phyloP scores from a whole-genome alignment of 2,113 vertebrate genomes.

The Ranitomeya variabilis region DNA sequence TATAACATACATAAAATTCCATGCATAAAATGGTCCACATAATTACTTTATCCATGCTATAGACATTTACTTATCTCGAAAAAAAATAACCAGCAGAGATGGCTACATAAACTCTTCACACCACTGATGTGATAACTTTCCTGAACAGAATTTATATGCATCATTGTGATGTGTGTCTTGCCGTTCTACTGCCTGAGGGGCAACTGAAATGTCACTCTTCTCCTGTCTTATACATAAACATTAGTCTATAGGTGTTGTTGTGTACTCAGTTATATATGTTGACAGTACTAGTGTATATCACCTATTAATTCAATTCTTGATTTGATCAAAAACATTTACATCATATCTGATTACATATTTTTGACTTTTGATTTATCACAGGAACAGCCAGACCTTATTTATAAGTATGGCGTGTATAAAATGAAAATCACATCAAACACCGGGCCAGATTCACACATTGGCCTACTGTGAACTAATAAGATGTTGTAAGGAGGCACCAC shows the following conservation, averaged over 20 bases:
- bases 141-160: not conserved
- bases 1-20: not conserved
- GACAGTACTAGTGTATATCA: not conserved
- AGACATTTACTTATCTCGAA: not conserved
- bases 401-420: not conserved
- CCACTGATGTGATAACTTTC: not conserved
- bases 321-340: not conserved
- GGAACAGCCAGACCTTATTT: not conserved
- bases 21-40: not conserved
- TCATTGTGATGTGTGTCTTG: slow-evolving; percentile 8
- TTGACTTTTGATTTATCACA: not conserved
- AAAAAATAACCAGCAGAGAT: not conserved
- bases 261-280: not conserved
- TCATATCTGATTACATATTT: not conserved
- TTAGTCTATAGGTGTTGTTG: not conserved
- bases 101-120: not conserved
- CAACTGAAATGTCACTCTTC: slow-evolving; percentile 9
- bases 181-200: slow-evolving; percentile 3
- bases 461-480: not conserved
- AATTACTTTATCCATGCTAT: not conserved
- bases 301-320: not conserved
- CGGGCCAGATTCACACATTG: not conserved
- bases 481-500: not conserved
- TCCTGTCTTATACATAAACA: slow-evolving; percentile 11
- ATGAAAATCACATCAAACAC: not conserved